These are phyloP conservation scores for Gavia stellata DNA, from an alignment of 2,113 vertebrate genomes.

Conservation along the genomic window DNA sequence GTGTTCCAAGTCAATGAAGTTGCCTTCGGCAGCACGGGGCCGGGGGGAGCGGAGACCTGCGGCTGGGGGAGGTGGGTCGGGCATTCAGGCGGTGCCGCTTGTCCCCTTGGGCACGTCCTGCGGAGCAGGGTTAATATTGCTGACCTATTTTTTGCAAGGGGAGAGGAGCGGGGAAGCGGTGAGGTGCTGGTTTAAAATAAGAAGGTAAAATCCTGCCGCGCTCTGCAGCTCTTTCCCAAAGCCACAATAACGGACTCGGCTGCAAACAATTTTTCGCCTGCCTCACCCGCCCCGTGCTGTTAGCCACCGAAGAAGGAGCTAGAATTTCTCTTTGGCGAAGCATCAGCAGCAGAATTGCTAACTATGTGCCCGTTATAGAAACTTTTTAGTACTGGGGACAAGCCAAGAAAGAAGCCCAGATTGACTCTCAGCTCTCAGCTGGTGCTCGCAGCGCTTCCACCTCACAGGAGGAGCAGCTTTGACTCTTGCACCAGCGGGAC, in stretches of 20 bases:
- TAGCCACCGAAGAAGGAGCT: conserved; percentile 1
- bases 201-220: background rate
- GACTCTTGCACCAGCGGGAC: background rate
- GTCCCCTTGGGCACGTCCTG: conserved; percentile 42
- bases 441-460: background rate
- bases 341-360: conserved; percentile 17
- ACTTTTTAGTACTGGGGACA: conserved; percentile 45
- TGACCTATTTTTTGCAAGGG: background rate
- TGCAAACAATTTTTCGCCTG: background rate
- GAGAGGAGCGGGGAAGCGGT: background rate
- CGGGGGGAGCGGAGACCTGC: background rate
- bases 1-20: background rate
- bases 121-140: background rate
- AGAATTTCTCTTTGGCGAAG: conserved; percentile 25
- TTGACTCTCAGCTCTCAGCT: conserved; percentile 45
- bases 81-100: background rate
- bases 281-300: background rate
- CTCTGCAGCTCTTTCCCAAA: background rate
- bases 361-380: conserved; percentile 41
- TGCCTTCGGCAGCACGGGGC: background rate
- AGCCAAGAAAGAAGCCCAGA: conserved; percentile 53
- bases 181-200: background rate
- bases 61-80: background rate
- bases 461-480: background rate
- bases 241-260: background rate